phyloP scores from a whole-genome alignment of 2,888 invertebrate species.

The Fragum whitleyi region DNA sequence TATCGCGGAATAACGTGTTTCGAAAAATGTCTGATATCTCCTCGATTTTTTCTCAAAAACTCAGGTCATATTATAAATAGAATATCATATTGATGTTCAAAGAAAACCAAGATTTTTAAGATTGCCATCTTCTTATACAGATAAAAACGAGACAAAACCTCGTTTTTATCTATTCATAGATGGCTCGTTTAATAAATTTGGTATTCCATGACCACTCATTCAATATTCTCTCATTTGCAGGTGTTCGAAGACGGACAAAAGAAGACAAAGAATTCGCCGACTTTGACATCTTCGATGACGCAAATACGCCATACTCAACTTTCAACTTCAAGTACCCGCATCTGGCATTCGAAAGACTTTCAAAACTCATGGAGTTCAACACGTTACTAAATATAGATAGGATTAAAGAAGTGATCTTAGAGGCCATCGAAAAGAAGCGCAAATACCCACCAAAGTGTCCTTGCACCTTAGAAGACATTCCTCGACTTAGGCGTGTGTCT shows the following conservation, averaged over 20 bases:
- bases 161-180: too few species aligned
- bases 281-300: constrained; percentile 85
- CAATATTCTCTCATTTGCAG: too few species aligned
- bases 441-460: constrained; percentile 68
- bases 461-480: constrained; percentile 68
- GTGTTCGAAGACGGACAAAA: constrained; percentile 82
- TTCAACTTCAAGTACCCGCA: constrained; percentile 86
- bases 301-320: constrained; percentile 85
- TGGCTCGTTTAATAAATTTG: too few species aligned
- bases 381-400: constrained; percentile 82
- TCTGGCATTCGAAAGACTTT: constrained; percentile 84
- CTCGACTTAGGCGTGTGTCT: constrained; percentile 69
- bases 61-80: too few species aligned
- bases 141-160: too few species aligned
- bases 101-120: too few species aligned
- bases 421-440: constrained; percentile 75
- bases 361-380: constrained; percentile 86
- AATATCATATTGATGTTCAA: too few species aligned
- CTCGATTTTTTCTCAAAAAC: too few species aligned
- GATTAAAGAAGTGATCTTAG: constrained; percentile 82
- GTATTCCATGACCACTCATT: too few species aligned
- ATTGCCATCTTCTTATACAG: too few species aligned
- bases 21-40: too few species aligned
- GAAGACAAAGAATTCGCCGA: constrained; percentile 85
- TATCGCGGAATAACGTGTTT: too few species aligned